Evolutionary conservation across 2,797 vertebrate genomes (phyloP).

Genomic region (Acrocephalus scirpaceus): DNA sequence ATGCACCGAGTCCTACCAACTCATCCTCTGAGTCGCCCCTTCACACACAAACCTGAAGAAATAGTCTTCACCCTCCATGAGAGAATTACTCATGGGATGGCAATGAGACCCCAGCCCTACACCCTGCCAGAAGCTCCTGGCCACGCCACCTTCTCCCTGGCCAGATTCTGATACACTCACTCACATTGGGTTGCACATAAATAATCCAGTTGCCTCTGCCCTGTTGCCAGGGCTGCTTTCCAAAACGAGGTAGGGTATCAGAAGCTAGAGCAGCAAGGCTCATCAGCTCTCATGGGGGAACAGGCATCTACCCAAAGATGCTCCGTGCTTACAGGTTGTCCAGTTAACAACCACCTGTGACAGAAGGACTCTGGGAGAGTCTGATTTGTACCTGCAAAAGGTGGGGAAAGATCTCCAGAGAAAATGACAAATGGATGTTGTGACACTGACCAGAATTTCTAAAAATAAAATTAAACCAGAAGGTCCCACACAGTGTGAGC

Average conservation of each 20-base stretch:
- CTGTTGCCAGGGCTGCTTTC: constrained; percentile 8
- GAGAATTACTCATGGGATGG: background rate
- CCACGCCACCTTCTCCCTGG: fast-evolving
- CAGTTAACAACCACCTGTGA: background rate
- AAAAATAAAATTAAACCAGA: constrained; percentile 40
- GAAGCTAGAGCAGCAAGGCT: constrained; percentile 31
- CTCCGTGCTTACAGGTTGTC: background rate
- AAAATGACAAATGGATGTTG: constrained; percentile 4
- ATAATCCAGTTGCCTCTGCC: constrained; percentile 3
- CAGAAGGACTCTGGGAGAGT: constrained; percentile 1
- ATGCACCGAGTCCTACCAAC: background rate
- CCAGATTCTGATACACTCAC: constrained; percentile 14
- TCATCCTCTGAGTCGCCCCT: constrained; percentile 11
- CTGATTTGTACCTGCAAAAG: background rate
- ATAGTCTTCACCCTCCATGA: background rate
- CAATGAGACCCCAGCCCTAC: background rate
- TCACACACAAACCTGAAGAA: background rate
- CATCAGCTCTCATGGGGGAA: background rate
- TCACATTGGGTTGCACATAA: background rate
- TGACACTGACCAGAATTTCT: constrained; percentile 38
- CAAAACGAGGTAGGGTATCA: constrained; percentile 50
- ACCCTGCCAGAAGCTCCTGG: background rate
- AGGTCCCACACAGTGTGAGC: background rate
- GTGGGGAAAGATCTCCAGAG: constrained; percentile 17
- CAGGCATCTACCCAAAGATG: background rate